A percentile compares a stretch with the other conserved stretches of the same genome.
phyloP scores from a whole-genome alignment of 1,140 invertebrate genomes.

The Anthonomus grandis region DNA sequence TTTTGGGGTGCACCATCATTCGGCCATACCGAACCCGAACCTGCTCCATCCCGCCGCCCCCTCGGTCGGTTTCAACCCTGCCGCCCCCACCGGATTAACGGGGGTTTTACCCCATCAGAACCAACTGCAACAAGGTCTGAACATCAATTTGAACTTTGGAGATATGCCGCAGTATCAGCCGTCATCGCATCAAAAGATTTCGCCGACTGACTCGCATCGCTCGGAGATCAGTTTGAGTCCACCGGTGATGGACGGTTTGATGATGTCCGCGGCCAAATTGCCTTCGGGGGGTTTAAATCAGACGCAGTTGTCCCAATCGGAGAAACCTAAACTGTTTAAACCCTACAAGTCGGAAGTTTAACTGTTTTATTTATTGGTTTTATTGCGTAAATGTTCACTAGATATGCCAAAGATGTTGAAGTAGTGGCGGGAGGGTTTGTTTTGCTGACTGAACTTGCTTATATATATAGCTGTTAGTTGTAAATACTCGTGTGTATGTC shows the following conservation, averaged over 20 bases:
- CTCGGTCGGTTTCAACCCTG: slow-evolving; percentile 2
- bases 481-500: too few relatives aligned
- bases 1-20: slow-evolving; percentile 35
- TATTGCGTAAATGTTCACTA: too few relatives aligned
- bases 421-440: too few relatives aligned
- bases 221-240: slow-evolving; percentile 45
- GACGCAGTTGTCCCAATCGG: slow-evolving; percentile 46
- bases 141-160: slow-evolving; percentile 42
- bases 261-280: slow-evolving; percentile 39
- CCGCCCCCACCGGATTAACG: slow-evolving; percentile 5
- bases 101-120: slow-evolving; percentile 18
- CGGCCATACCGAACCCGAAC: slow-evolving; percentile 35
- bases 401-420: too few relatives aligned
- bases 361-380: too few relatives aligned
- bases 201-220: slow-evolving; percentile 37
- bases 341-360: slow-evolving; percentile 41
- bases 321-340: slow-evolving; percentile 64
- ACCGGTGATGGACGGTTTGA: slow-evolving; percentile 35
- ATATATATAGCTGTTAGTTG: too few relatives aligned
- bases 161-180: slow-evolving; percentile 22
- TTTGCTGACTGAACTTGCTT: too few relatives aligned
- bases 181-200: slow-evolving; percentile 30
- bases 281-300: slow-evolving; percentile 34
- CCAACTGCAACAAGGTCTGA: slow-evolving; percentile 33
- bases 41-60: slow-evolving; percentile 25